phyloP scores from a whole-genome alignment of 2,888 invertebrate genomes.

The Sesia apiformis region DNA sequence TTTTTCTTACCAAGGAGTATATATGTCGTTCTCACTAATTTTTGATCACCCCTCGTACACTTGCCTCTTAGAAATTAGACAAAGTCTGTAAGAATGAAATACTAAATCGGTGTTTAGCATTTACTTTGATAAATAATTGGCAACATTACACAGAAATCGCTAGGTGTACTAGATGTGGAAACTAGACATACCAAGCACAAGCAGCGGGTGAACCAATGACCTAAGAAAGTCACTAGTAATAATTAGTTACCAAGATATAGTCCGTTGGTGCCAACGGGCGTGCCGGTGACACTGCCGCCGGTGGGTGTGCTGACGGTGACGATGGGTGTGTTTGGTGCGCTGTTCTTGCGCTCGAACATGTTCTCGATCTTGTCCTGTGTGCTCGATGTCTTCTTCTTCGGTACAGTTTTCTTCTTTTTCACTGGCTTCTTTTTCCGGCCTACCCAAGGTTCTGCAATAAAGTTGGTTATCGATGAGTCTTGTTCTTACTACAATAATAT shows the following conservation, averaged over 20 bases:
- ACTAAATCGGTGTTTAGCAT: too few relatives aligned
- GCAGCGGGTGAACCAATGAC: not conserved
- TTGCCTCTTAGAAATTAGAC: too few relatives aligned
- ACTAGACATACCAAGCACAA: not conserved
- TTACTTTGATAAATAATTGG: too few relatives aligned
- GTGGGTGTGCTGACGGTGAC: constrained; percentile 28
- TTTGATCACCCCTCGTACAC: too few relatives aligned
- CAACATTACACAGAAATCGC: too few relatives aligned
- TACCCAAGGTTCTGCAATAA: constrained; percentile 83
- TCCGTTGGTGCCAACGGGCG: constrained; percentile 66
- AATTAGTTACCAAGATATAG: constrained; percentile 38
- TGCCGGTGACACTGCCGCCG: constrained; percentile 49
- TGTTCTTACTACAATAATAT: not conserved
- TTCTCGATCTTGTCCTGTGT: constrained; percentile 88
- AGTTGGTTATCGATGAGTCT: too few relatives aligned
- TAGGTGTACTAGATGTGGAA: too few relatives aligned
- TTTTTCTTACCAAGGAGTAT: too few relatives aligned
- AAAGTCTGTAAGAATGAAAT: too few relatives aligned
- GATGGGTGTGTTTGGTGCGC: constrained; percentile 17
- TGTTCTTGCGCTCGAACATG: constrained; percentile 72
- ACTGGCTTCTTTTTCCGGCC: constrained; percentile 78
- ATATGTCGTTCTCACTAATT: too few relatives aligned
- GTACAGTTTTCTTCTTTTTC: constrained; percentile 67
- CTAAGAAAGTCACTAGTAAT: not conserved
- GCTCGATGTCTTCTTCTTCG: constrained; percentile 75